These are phyloP conservation scores for Otocyon megalotis DNA, from an alignment of 2,113 vertebrate species.

Conservation along the genomic window DNA sequence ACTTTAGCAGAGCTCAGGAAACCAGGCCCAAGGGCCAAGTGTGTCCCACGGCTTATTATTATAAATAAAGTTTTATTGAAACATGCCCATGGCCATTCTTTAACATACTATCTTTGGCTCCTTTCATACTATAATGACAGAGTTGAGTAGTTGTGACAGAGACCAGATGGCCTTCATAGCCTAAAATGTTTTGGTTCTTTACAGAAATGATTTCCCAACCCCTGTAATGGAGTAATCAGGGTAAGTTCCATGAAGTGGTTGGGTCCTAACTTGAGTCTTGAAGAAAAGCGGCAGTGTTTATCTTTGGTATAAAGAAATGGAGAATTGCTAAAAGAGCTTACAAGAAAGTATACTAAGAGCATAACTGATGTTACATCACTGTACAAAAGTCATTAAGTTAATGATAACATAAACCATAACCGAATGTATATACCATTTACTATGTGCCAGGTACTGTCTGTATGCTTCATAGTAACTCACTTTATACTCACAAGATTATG, in stretches of 20 bases:
- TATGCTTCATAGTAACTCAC: background rate
- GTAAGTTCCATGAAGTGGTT: background rate
- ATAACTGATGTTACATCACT: background rate
- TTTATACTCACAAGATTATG: background rate
- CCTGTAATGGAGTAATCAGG: background rate
- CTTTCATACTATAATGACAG: background rate
- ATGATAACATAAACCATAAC: background rate
- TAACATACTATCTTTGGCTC: background rate
- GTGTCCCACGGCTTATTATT: background rate
- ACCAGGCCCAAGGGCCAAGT: background rate
- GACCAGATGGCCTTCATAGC: background rate
- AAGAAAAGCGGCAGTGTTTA: slow-evolving; percentile 17
- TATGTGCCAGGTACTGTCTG: background rate
- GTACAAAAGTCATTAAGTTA: background rate
- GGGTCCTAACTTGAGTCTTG: background rate
- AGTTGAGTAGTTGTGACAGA: background rate
- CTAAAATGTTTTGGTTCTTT: slow-evolving; percentile 12
- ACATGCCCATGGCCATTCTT: background rate
- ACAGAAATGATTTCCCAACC: background rate
- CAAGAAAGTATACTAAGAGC: background rate
- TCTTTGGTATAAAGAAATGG: background rate
- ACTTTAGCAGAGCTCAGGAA: background rate
- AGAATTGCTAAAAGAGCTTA: background rate
- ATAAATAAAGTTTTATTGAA: slow-evolving; percentile 25
- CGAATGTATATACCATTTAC: background rate